Evolutionary conservation across 2,797 vertebrate species (phyloP).

Genomic region (Mico argentatus): DNA sequence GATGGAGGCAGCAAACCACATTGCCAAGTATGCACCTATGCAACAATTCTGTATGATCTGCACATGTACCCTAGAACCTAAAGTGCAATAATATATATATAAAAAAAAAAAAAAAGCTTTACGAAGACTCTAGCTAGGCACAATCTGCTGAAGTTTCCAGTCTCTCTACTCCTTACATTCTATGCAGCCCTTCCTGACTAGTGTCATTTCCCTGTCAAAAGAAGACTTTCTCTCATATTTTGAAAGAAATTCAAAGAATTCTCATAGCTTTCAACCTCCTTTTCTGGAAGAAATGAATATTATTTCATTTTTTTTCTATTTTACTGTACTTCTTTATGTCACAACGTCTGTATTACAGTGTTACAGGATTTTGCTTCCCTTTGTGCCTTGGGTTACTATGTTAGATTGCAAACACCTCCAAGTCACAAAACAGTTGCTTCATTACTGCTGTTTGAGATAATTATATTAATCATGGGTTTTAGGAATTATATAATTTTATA

Average conservation of each 20-base stretch:
- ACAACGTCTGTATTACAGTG: background rate
- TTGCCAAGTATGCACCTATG: no score
- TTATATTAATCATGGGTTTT: background rate
- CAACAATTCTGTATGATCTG: no score
- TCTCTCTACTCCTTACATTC: background rate
- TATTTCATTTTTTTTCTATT: background rate
- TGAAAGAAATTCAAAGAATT: background rate
- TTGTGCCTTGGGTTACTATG: background rate
- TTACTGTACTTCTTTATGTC: background rate
- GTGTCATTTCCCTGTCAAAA: background rate
- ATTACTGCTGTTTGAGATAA: background rate
- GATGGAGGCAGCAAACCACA: no score
- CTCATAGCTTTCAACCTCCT: background rate
- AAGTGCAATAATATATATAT: no score
- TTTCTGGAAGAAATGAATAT: background rate
- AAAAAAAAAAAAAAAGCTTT: background rate
- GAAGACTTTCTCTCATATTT: background rate
- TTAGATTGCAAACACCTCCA: background rate
- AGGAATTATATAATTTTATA: background rate
- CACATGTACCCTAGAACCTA: no score
- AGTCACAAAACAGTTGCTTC: background rate
- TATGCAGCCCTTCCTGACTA: background rate
- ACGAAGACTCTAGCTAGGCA: background rate
- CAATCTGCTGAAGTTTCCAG: background rate
- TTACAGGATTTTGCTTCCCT: background rate